Base-by-base conservation (phyloP, 2,113 vertebrate genomes). In the Thinocorus orbignyianus region DNA sequence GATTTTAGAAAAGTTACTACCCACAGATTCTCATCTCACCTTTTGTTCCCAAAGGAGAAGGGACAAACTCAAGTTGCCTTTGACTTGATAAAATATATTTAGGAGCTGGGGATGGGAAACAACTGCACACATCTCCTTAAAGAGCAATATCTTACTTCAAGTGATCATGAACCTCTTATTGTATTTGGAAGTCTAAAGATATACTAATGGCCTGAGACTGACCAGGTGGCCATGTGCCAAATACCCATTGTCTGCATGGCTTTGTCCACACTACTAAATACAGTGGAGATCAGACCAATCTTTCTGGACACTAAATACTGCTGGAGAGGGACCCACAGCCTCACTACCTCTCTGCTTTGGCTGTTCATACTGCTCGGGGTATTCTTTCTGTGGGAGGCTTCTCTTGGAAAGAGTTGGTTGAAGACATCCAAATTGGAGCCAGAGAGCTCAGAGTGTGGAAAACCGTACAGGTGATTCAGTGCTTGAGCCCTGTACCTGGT, bases 381-480 rank as follows among this genome's bases (percentile, higher is more conserved):
- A 48, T 69, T 51, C 25, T 13, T 77, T 60, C 54, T 46, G 15
- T 15, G 25, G 2, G 14, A 72, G 25, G 39, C 46, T 73, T 78
- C 33, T 78, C 39, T 60, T 42, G 39, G 52, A 46, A 86, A 81
- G 19, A 51, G 10, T 12, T 19, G 41, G 16, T 7, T 87, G 68
- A 28, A 54, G 48, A 44, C 22, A 81, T 64, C 22, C 25, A 44
- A 11, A 48, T 1, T n/a, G 23, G 37, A 91, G 20, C 30, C 23
- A 72, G 30, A 10, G 31, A 77, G 18, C 18, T 90, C 48, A 51
- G 57, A 62, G 23, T 37, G 8, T 64, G 44, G 52, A 54, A 9
- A 44, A 2, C 11, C 2, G 0, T 3, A 5, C 2, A 2, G 7
- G 28, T 7, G 24, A 68, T 57, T 41, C 42, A 58, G 31, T 23